Base-by-base conservation (phyloP, 2,888 invertebrate genomes). In the Merodon equestris region DNA sequence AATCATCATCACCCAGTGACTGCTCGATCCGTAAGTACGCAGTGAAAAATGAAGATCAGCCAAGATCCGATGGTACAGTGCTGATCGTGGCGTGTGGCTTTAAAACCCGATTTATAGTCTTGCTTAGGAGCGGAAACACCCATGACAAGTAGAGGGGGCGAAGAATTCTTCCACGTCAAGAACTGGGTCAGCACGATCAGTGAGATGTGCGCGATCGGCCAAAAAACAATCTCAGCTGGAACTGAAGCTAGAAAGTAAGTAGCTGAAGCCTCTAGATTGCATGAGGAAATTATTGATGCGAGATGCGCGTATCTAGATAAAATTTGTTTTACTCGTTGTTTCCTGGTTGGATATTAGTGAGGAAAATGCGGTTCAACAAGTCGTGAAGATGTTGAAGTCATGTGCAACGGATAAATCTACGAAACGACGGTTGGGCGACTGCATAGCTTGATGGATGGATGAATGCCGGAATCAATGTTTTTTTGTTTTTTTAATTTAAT, bases 151-250 rank as follows among this genome's bases (percentile, higher is more conserved):
- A 53, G n/a, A 15, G 18, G 54, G n/a, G 34, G 15, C 58, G 42
- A 40, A 50, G 36, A 70, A 51, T 36, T 19, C 56, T 51, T 44
- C 18, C 5, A 19, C 17, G 48, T 13, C 10, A 77, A 58, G 68
- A 79, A 79, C 47, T 79, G 36, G 79, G 79, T 79, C 68, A 79
- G 18, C 60, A 60, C 60, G 66, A 67, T 68, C 63, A 73, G 63
- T 53, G 53, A 63, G 57, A 64, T 44, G 36, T n/a, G 60, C 45
- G 19, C 13, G 61, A 60, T 70, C 56, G 47, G 44, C 42, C 58
- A 45, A 64, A 61, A 3, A 27, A 27, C 38, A 48, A 15, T 48
- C 61, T 57, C 51, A 15, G 34, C 4, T 19, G 18, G 19, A 40
- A 9, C 5, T 40, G n/a, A 51, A 53, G 66, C 57, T 68, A 74